Conservation (phyloP, 2,113 vertebrate species). For the Struthidea cinerea region DNA sequence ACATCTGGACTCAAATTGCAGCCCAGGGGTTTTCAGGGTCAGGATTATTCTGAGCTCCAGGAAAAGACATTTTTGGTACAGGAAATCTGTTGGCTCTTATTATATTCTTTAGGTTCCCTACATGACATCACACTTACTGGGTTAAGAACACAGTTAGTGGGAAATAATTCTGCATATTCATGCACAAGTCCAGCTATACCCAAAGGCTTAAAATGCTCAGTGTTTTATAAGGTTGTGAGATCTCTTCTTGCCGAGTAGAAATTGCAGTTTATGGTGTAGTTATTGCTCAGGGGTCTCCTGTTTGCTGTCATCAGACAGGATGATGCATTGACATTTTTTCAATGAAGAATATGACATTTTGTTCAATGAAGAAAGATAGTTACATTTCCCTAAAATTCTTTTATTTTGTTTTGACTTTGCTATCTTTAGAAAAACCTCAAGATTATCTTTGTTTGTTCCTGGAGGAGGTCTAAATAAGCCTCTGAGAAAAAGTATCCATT, state of each 20-base stretch:
- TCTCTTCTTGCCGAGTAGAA: not conserved
- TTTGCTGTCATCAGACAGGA: not conserved
- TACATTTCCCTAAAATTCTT: not conserved
- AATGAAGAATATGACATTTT: not conserved
- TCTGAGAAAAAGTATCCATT: not conserved
- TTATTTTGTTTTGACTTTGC: not conserved
- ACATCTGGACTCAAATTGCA: not conserved
- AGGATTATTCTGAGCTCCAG: not conserved
- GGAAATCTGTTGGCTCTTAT: not conserved
- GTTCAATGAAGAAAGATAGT: not conserved
- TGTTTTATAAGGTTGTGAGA: not conserved
- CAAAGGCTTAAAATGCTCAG: not conserved
- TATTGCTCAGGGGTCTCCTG: not conserved
- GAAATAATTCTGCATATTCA: not conserved
- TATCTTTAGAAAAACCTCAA: not conserved
- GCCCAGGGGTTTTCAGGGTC: not conserved
- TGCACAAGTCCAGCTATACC: not conserved
- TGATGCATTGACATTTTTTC: not conserved
- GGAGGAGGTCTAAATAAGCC: not conserved
- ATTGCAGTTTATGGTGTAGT: not conserved
- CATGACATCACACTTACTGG: not conserved
- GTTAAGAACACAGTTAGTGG: not conserved
- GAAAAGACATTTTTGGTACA: not conserved
- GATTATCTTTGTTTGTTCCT: not conserved
- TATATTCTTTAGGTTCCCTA: not conserved